Evolutionary conservation across 2,797 vertebrate genomes (phyloP).

Genomic region (Mergus octosetaceus): DNA sequence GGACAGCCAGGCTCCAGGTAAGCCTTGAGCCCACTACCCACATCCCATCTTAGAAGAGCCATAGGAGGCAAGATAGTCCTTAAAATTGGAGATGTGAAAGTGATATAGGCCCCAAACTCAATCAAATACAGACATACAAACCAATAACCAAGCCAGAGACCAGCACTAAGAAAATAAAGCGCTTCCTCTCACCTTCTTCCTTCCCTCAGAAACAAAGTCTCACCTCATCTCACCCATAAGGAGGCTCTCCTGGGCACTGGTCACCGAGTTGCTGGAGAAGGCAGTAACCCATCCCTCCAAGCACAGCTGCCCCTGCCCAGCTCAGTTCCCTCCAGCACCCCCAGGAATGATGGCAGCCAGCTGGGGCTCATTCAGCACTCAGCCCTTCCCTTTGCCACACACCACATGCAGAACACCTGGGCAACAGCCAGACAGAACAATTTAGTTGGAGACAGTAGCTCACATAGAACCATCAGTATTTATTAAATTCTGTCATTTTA

Average conservation of each 20-base stretch:
- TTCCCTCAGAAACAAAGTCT: background rate
- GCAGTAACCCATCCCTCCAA: background rate
- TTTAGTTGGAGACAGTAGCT: background rate
- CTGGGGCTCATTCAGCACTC: background rate
- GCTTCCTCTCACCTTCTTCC: background rate
- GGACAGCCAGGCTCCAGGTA: background rate
- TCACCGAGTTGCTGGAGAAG: background rate
- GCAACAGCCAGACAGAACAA: background rate
- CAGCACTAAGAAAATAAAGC: background rate
- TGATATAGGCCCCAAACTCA: background rate
- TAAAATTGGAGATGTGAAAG: background rate
- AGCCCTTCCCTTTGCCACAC: background rate
- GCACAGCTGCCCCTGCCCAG: no score
- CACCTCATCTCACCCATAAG: background rate
- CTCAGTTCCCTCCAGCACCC: background rate
- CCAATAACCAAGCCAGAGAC: background rate
- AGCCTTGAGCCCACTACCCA: background rate
- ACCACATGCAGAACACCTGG: background rate
- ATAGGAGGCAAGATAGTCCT: background rate
- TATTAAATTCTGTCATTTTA: background rate
- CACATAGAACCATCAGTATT: background rate
- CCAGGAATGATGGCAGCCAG: background rate
- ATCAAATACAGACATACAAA: background rate
- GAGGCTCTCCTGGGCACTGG: fast-evolving
- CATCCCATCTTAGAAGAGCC: background rate